phyloP scores from a whole-genome alignment of 2,113 vertebrate genomes.

The Rhizomys pruinosus region DNA sequence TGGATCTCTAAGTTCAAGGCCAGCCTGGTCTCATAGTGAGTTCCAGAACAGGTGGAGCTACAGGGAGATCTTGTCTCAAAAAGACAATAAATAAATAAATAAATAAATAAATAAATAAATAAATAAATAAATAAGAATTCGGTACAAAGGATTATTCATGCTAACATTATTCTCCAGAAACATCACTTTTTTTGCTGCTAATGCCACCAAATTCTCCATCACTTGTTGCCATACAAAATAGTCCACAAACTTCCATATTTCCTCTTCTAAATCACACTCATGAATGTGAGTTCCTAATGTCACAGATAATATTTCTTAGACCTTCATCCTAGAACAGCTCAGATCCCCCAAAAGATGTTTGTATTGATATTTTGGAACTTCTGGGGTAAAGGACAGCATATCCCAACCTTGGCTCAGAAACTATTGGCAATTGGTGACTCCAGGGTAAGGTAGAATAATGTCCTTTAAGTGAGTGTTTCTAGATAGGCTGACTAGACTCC shows the following conservation, averaged over 20 bases:
- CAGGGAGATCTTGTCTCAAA: no score
- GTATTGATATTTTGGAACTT: neutral
- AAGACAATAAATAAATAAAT: no score
- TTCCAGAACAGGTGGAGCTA: no score
- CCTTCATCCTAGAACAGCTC: neutral
- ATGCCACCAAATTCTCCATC: constrained; percentile 2
- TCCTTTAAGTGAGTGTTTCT: no score
- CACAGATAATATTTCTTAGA: neutral
- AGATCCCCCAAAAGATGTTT: constrained; percentile 3
- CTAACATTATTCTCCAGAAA: neutral
- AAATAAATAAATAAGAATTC: neutral
- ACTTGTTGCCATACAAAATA: neutral
- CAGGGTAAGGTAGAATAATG: no score
- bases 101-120: no score
- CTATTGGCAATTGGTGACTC: no score
- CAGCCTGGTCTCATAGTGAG: no score
- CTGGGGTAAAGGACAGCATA: no score
- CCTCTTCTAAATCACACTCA: neutral
- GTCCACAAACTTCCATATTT: neutral
- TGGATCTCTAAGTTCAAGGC: no score
- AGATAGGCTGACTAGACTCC: no score
- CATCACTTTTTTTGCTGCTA: neutral
- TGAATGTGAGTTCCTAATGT: neutral
- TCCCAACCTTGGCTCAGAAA: no score
- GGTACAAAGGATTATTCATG: neutral